Conservation (phyloP, 2,888 invertebrate genomes). For the Megaustenia siamemsis region DNA sequence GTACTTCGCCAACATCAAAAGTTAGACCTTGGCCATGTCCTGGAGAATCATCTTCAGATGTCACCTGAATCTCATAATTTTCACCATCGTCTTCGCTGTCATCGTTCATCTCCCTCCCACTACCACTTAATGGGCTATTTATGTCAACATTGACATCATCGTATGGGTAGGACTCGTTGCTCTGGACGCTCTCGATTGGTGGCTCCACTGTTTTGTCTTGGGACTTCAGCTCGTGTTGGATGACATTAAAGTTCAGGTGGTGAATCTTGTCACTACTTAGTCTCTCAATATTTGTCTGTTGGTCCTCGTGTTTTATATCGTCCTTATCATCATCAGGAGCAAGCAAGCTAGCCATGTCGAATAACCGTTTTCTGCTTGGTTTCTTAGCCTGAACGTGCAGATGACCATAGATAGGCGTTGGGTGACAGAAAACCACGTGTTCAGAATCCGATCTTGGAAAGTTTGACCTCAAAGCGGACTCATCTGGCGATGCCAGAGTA, state of each 20-base stretch:
- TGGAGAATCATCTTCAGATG: conserved; percentile 41
- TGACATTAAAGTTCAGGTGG: neutral
- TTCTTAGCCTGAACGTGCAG: conserved; percentile 41
- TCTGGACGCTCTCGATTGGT: neutral
- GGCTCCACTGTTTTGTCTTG: neutral
- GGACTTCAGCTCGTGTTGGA: neutral
- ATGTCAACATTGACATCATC: neutral
- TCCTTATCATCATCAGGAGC: conserved; percentile 86
- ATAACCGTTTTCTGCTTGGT: conserved; percentile 88
- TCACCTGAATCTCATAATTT: conserved; percentile 43
- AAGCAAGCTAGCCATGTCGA: conserved; percentile 95
- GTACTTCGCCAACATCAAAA: neutral
- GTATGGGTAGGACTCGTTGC: neutral
- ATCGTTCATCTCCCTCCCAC: conserved; percentile 2
- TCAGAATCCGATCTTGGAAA: neutral
- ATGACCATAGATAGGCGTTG: conserved; percentile 25
- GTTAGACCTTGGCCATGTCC: neutral
- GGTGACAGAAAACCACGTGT: conserved; percentile 25
- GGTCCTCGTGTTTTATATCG: neutral
- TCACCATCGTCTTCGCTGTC: conserved; percentile 33
- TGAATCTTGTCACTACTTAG: conserved; percentile 18
- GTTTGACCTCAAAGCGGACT: neutral
- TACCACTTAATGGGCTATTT: conserved; percentile 13
- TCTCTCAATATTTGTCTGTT: neutral
- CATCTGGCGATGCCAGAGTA: conserved; percentile 11